Conservation (phyloP, 1,140 invertebrate genomes). For the Eumaeus atala region DNA sequence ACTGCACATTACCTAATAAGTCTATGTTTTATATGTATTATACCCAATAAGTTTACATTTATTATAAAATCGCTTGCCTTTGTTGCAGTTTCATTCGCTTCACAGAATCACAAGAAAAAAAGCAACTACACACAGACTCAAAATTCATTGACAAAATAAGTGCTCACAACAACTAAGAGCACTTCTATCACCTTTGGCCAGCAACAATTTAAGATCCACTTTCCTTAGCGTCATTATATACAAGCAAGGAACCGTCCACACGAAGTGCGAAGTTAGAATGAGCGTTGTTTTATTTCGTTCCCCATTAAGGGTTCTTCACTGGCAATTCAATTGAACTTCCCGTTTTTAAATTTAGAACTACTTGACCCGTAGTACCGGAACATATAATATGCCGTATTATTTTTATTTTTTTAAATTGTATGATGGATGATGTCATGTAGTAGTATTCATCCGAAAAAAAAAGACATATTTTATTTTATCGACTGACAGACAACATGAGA, state of each 20-base stretch:
- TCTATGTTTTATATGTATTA: too few relatives aligned
- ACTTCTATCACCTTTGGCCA: slow-evolving; percentile 22
- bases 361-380: slow-evolving; percentile 8
- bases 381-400: background rate
- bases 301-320: slow-evolving; percentile 64
- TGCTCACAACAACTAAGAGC: background rate
- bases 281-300: slow-evolving; percentile 62
- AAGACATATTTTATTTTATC: too few relatives aligned
- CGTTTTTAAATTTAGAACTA: slow-evolving; percentile 65
- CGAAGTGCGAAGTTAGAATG: slow-evolving; percentile 51
- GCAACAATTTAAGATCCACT: slow-evolving; percentile 22
- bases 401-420: background rate
- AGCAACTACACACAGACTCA: too few relatives aligned
- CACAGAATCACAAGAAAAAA: too few relatives aligned
- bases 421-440: too few relatives aligned
- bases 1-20: too few relatives aligned
- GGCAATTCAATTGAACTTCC: slow-evolving; percentile 65
- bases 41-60: too few relatives aligned
- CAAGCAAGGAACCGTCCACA: slow-evolving; percentile 11
- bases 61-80: too few relatives aligned
- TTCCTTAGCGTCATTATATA: slow-evolving; percentile 47
- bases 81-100: too few relatives aligned
- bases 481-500: too few relatives aligned
- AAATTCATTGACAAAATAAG: too few relatives aligned
- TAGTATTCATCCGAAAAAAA: too few relatives aligned